phyloP scores from a whole-genome alignment of 2,888 invertebrate genomes.

The Machimus rusticus region DNA sequence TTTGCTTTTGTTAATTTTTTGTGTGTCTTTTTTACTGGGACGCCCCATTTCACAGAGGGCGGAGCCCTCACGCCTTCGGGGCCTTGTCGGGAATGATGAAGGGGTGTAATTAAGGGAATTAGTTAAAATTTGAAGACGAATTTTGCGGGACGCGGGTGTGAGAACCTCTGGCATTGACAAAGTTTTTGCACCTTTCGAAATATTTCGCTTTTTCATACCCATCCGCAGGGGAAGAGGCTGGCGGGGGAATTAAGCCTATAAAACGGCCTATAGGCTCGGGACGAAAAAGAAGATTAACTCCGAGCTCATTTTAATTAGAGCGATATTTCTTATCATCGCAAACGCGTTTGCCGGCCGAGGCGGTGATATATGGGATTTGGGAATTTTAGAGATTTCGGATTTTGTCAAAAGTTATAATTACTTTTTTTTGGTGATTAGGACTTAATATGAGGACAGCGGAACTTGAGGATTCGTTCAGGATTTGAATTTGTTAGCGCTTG shows the following conservation, averaged over 20 bases:
- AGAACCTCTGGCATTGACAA: neutral
- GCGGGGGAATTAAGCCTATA: neutral
- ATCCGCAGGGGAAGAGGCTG: neutral
- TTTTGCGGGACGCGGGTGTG: neutral
- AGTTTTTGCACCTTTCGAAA: slow-evolving; percentile 23
- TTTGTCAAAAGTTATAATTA: slow-evolving; percentile 23
- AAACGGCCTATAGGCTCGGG: neutral
- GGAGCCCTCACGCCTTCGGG: neutral
- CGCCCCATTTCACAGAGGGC: neutral
- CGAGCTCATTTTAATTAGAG: slow-evolving; percentile 15
- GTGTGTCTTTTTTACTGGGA: neutral
- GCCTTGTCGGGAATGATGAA: neutral
- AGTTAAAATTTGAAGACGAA: slow-evolving; percentile 5
- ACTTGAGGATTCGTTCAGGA: neutral
- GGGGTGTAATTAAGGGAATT: slow-evolving; percentile 26
- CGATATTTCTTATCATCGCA: slow-evolving; percentile 19
- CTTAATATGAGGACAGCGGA: neutral
- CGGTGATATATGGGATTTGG: neutral
- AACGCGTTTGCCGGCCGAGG: neutral
- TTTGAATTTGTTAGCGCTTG: neutral
- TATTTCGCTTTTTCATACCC: neutral
- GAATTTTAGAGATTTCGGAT: neutral
- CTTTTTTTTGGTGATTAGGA: neutral
- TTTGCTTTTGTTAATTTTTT: slow-evolving; percentile 5
- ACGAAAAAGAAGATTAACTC: slow-evolving; percentile 3